Percentiles rank a stretch among this genome's conserved stretches.
Conservation (phyloP, 2,888 invertebrate species). For the Troglohyphantes excavatus region DNA sequence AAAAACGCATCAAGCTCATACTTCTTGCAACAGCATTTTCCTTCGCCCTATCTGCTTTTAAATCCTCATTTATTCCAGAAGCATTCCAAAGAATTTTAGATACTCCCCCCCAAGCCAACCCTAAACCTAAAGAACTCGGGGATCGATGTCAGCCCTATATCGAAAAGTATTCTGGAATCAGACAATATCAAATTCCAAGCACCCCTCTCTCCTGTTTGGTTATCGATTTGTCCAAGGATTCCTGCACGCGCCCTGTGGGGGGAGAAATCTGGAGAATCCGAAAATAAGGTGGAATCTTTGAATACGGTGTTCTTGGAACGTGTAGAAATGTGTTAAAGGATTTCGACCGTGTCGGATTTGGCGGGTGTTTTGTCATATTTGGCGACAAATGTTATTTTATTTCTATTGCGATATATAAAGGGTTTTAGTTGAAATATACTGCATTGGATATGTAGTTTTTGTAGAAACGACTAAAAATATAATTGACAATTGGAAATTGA, state of each 20-base stretch:
- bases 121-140: neutral
- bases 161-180: slow-evolving; percentile 18
- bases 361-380: neutral
- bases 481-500: no score
- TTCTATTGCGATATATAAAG: no score
- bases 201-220: neutral
- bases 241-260: neutral
- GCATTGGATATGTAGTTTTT: no score
- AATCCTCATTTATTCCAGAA: slow-evolving; percentile 3
- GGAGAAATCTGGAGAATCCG: neutral
- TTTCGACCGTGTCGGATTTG: neutral
- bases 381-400: no score
- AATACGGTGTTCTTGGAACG: slow-evolving; percentile 28
- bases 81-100: neutral
- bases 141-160: neutral
- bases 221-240: slow-evolving; percentile 1
- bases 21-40: no score
- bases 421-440: no score
- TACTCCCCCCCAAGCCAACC: neutral
- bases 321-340: neutral
- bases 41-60: no score
- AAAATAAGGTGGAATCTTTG: slow-evolving; percentile 16
- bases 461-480: no score
- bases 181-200: slow-evolving; percentile 35
- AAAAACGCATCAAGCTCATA: no score